Base-by-base conservation (phyloP, 2,797 vertebrate genomes). In the Oceanodroma leucorhoa region DNA sequence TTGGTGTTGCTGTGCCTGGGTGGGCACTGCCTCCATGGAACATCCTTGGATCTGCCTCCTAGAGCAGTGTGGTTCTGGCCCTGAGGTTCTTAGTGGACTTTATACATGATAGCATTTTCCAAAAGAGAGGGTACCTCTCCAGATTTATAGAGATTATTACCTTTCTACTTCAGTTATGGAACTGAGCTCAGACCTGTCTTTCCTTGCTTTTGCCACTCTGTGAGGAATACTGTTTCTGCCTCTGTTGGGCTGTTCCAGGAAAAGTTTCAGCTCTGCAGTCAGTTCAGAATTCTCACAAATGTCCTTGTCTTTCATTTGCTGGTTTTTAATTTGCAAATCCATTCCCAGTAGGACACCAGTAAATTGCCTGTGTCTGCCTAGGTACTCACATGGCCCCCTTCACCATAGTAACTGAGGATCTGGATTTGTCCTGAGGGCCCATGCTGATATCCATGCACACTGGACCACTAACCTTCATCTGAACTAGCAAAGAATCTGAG, bases 281-380 rank as follows among this genome's bases (percentile, higher is more conserved):
- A 67, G 36, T 83, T 87, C 69, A 58, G 43, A 83, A 86, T 83
- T 77, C 41, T 88, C 61, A 48, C 65, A 86, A 38, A 86, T 90
- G 69, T 80, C 92, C 90, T 94, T 94, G 83, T 69, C 57, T 93
- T 95, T 89, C 61, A 81, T 93, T 87, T 94, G 45, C 72, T 91
- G n/a, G 0, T 10, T 92, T 93, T 93, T 89, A 91, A 96, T 95
- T 94, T 91, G 76, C 34, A 83, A 92, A 87, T 92, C 76, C 61
- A 30, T 83, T 90, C 82, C 87, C 79, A 86, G 46, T 43, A 86
- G 72, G 69, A 82, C 65, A 89, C 57, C 34, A 85, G 55, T 83
- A 93, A 77, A 92, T 95, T 94, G 83, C 41, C 34, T 67, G 2
- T 78, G 38, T 75, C 61, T 85, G 78, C 60, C 51, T 87, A 77